Evolutionary conservation across 2,888 invertebrate genomes (phyloP), one percentile per base, ranked within the genome.

Genomic region (Lymantria dispar): DNA sequence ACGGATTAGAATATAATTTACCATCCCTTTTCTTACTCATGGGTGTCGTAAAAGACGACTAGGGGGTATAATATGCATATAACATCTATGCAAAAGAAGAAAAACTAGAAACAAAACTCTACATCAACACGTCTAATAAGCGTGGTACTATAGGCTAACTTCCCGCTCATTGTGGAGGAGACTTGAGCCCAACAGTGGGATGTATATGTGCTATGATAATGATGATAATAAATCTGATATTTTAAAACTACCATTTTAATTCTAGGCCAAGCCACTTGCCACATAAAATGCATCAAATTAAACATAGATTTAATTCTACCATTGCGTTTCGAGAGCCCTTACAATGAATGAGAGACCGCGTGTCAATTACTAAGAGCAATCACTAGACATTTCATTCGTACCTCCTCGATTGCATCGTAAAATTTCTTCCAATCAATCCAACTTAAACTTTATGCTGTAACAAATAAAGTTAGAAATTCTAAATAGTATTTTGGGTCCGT

Each of bases 351-450:
- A 59, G 58, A 47, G 12, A 62, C 57, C 76, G 58, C 72, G 80
- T 79, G 82, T 82, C 78, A 76, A 78, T 76, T 78, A 79, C 80
- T 54, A 54, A 71, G 71, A 62, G 69, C 76, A 72, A 78, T 76
- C 82, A 77, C 79, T 80, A 60, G 58, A 73, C 65, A 67, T 74
- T 74, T 75, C 72, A 74, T 76, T 78, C 68, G 57, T 63, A 62
- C 72, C 64, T 52, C 49, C 74, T 80, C 78, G 70, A 83, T 78
- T 76, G 79, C 74, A 66, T 74, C 74, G 72, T 72, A 64, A 76
- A 77, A 71, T 72, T 68, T 54, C 43, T 49, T 44, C 42, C 40
- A 11, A 12, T 30, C 31, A 52, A 58, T 38, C 14, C 9, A 62
- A 56, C 37, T 47, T 37, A 5, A 58, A 50, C 63, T 52, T 49